These are phyloP conservation scores for Cheilosia urbana DNA, from an alignment of 2,888 invertebrate genomes.

Conservation along the genomic window DNA sequence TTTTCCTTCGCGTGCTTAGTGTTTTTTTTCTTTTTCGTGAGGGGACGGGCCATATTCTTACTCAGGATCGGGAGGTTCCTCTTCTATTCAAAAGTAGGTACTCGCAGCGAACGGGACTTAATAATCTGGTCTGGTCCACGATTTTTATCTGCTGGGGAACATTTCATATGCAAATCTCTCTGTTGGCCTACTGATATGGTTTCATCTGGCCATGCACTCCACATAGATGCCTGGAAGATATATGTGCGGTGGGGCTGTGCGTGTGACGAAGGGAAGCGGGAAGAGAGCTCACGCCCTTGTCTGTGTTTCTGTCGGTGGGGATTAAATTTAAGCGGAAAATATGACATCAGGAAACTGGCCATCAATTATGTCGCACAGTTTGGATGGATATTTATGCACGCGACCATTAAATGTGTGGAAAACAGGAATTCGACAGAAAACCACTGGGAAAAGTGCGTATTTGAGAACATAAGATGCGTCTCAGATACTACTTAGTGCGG, in stretches of 20 bases:
- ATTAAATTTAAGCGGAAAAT: conserved; percentile 46
- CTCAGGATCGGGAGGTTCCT: conserved; percentile 25
- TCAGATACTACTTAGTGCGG: neutral
- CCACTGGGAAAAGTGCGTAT: neutral
- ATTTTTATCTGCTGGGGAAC: conserved; percentile 42
- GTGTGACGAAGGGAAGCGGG: conserved; percentile 19
- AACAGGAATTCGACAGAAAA: neutral
- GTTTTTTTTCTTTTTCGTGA: conserved; percentile 27
- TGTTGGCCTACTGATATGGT: conserved; percentile 73
- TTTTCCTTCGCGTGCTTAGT: conserved; percentile 41
- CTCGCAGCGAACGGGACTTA: conserved; percentile 54
- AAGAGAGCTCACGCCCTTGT: conserved; percentile 53
- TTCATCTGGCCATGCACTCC: conserved; percentile 35
- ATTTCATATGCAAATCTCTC: conserved; percentile 67
- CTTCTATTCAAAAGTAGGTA: conserved; percentile 17
- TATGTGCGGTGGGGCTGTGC: conserved; percentile 7
- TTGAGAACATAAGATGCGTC: conserved; percentile 8
- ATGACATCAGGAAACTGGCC: conserved; percentile 69
- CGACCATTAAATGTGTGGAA: neutral
- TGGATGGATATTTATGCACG: conserved; percentile 30
- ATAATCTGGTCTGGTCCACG: conserved; percentile 57
- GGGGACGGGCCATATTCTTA: conserved; percentile 7
- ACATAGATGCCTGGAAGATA: neutral
- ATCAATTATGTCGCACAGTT: conserved; percentile 51
- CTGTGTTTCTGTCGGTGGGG: neutral